phyloP scores from a whole-genome alignment of 2,888 invertebrate species.

The Branchipolynoe longqiensis region DNA sequence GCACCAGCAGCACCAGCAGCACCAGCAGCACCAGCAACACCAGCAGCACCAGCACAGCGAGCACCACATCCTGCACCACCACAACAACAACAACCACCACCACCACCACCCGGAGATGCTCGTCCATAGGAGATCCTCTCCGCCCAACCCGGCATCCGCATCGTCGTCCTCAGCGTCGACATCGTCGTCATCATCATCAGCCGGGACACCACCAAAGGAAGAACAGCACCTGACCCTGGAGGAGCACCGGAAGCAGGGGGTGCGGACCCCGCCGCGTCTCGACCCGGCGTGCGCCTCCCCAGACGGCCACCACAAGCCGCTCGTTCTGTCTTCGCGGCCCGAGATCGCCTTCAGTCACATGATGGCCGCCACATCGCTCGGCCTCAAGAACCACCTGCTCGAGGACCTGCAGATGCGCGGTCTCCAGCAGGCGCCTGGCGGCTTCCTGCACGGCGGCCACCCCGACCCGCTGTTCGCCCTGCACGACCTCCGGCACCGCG shows the following conservation, averaged over 20 bases:
- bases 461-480: conserved; percentile 56
- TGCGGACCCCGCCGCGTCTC: not conserved
- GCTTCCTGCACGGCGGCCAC: conserved; percentile 48
- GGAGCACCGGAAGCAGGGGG: conserved; percentile 31
- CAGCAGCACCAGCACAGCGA: too few relatives aligned
- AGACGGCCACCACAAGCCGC: not conserved
- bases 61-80: not conserved
- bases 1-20: too few relatives aligned
- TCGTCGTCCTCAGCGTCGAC: not conserved
- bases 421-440: conserved; percentile 43
- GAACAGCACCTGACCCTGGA: not conserved
- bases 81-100: conserved; percentile 27
- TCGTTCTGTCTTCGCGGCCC: conserved; percentile 14
- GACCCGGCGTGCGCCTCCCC: not conserved
- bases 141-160: not conserved
- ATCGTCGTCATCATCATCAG: conserved; percentile 2
- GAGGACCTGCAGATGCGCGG: conserved; percentile 54
- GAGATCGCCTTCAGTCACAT: conserved; percentile 53
- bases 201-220: conserved; percentile 12
- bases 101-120: not conserved
- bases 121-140: not conserved
- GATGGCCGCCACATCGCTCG: conserved; percentile 46
- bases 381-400: conserved; percentile 38
- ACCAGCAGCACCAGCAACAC: too few relatives aligned
- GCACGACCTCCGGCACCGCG: conserved; percentile 52